phyloP scores from a whole-genome alignment of 2,113 vertebrate genomes.

The Labeo rohita region DNA sequence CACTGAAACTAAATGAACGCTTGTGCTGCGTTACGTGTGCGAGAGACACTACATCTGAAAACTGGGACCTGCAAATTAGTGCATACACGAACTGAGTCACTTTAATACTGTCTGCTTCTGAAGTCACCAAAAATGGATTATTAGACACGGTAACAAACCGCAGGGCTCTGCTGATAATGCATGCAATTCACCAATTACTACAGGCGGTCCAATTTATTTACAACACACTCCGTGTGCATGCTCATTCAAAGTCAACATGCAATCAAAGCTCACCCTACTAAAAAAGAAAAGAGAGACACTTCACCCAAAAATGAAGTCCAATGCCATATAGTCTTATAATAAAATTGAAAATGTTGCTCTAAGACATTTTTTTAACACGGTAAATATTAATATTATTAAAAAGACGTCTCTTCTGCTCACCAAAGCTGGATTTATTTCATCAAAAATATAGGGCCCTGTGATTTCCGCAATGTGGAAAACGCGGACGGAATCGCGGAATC shows the following conservation, averaged over 20 bases:
- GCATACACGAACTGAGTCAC: background rate
- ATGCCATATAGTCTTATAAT: background rate
- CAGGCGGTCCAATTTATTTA: background rate
- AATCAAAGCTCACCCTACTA: background rate
- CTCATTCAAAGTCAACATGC: background rate
- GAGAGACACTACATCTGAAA: background rate
- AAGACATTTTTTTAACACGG: too few species aligned
- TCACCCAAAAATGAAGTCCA: background rate
- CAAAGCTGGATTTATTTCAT: too few species aligned
- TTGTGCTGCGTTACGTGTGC: background rate
- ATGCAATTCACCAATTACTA: background rate
- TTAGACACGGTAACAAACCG: background rate
- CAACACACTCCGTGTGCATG: background rate
- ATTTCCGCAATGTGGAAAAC: too few species aligned
- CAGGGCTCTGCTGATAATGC: background rate
- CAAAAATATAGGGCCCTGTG: too few species aligned
- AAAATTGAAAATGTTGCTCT: background rate
- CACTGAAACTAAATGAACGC: constrained; percentile 10
- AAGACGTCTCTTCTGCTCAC: too few species aligned
- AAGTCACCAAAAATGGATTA: background rate
- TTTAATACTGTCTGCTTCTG: background rate
- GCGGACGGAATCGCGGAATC: too few species aligned
- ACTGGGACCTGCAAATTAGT: background rate
- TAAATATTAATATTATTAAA: too few species aligned
- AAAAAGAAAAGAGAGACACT: background rate